A percentile compares a stretch with the other conserved stretches of the same genome.
Conservation (phyloP, 2,797 vertebrate genomes). For the Ara ararauna region DNA sequence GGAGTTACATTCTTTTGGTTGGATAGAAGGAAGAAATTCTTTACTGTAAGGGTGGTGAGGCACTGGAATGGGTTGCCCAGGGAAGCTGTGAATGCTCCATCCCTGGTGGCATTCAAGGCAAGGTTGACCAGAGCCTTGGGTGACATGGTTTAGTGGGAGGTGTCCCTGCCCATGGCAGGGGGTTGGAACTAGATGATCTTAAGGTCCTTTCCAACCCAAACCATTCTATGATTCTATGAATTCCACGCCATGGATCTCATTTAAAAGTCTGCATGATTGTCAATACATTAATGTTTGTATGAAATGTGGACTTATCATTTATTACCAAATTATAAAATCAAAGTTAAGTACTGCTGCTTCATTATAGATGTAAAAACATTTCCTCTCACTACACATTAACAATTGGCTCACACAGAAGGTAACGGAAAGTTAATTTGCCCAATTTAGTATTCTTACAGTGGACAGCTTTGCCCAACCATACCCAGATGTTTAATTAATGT, state of each 20-base stretch:
- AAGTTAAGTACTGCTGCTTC: not conserved
- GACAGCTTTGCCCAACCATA: not conserved
- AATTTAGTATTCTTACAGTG: not conserved
- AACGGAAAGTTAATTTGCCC: not conserved
- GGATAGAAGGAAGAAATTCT: too few relatives aligned
- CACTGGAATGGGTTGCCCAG: too few relatives aligned
- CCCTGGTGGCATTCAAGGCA: too few relatives aligned
- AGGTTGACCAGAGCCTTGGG: too few relatives aligned
- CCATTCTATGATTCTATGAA: not conserved
- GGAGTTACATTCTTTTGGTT: too few relatives aligned
- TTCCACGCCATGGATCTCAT: not conserved
- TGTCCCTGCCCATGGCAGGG: too few relatives aligned
- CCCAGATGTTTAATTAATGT: not conserved
- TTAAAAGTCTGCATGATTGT: not conserved
- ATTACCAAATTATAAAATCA: not conserved
- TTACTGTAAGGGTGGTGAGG: too few relatives aligned
- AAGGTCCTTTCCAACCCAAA: too few relatives aligned
- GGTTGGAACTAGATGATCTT: too few relatives aligned
- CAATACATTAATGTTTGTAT: not conserved
- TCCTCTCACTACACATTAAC: not conserved
- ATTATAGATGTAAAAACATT: not conserved
- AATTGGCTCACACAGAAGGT: not conserved
- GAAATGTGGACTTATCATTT: not conserved
- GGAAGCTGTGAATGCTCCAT: too few relatives aligned
- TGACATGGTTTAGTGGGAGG: too few relatives aligned